Evolutionary conservation across 2,113 vertebrate genomes (phyloP), one percentile per base, ranked within the genome.

Genomic region (Oostethus manadensis): DNA sequence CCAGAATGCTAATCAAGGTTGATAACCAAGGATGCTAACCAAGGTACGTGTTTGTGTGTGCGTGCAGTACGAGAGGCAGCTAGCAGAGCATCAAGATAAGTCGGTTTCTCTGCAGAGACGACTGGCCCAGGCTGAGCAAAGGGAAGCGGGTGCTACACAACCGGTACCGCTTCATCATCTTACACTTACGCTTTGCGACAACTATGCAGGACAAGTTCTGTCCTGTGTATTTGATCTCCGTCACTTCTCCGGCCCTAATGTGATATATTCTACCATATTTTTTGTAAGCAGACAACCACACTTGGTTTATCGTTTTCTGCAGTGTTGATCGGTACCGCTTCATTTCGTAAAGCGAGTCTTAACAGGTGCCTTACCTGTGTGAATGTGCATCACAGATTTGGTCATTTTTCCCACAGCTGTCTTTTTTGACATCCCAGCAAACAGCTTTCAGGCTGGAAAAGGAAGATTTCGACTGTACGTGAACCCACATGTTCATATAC

Each of bases 81-180:
- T 91, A 68, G 69, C 70, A 44, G 93, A 95, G 51, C 84, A 92
- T 71, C 91, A 89, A 74, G 92, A 96, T 78, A 92, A 93, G 81
- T 87, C 89, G 21, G 76, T 42, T 23, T 89, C 92, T 73, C 92
- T 98, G 38, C 94, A 97, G 72, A 89, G 60, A 51, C 90, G 90
- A 11, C 88, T 98, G n/a, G 90, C 65, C 49, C 92, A 94, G 55
- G 88, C 93, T 0, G 95, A 99, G 58, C 90, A 96, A 75, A 92
- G 84, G 68, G 93, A 93, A 10, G 78, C 89, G 5, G 78, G 88
- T 7, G 91, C 89, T 1, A 86, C 91, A 51, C 94, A 94, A 45
- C 92, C 96, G 94, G 95, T 97, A 90, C n/a, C 7, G 8, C 44
- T 3, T 16, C n/a, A 16, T n/a, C 4, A 45, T 45, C 16, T 17